Evolutionary conservation across 2,113 vertebrate genomes (phyloP).

Genomic region (Zapus hudsonius): DNA sequence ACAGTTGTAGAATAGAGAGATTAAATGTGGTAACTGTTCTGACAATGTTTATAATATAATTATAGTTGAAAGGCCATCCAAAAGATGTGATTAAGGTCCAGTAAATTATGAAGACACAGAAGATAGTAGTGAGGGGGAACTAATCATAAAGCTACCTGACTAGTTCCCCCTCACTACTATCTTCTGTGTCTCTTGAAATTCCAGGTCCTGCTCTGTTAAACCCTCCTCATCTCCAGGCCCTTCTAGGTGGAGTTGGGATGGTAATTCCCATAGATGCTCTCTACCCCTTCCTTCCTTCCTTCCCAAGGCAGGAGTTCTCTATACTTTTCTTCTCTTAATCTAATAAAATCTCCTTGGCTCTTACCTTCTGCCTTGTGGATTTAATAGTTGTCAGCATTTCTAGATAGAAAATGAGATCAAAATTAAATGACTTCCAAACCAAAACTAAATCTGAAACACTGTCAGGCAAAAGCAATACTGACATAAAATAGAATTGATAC

Average conservation of each 20-base stretch:
- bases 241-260: too few species aligned
- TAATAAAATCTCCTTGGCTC: too few species aligned
- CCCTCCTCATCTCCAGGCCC: too few species aligned
- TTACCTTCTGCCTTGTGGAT: too few species aligned
- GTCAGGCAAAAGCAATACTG: not conserved
- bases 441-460: not conserved
- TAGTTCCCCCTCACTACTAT: not conserved
- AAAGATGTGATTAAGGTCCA: not conserved
- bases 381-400: not conserved
- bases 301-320: too few species aligned
- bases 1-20: not conserved
- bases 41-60: not conserved
- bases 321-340: too few species aligned
- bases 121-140: not conserved
- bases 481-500: not conserved
- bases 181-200: not conserved
- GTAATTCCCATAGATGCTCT: too few species aligned
- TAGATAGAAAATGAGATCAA: not conserved
- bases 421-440: conserved; percentile 12
- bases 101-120: not conserved
- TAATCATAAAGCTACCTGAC: not conserved
- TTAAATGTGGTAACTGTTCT: not conserved
- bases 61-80: not conserved
- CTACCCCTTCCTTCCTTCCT: too few species aligned
- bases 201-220: too few species aligned